Evolutionary conservation across 2,113 vertebrate species (phyloP).

Genomic region (Peromyscus californicus): DNA sequence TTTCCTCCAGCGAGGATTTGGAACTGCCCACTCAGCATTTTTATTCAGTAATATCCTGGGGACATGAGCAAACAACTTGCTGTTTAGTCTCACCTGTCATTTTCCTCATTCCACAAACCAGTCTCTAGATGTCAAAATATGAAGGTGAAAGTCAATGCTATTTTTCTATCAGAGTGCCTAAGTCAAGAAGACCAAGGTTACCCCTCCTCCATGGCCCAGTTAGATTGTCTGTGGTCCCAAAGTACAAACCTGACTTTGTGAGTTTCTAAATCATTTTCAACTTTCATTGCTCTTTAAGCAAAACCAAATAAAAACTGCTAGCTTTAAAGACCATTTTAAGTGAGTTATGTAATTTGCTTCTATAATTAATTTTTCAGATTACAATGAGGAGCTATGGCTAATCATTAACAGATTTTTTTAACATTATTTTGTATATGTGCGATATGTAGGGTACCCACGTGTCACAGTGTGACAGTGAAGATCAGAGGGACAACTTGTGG

Average conservation of each 20-base stretch:
- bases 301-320: background rate
- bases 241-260: background rate
- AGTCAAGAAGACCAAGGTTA: background rate
- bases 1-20: constrained; percentile 38
- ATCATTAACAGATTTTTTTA: background rate
- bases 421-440: background rate
- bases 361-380: background rate
- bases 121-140: constrained; percentile 61
- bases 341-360: constrained; percentile 36
- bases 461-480: background rate
- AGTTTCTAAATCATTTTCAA: constrained; percentile 45
- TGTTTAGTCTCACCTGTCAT: constrained; percentile 59
- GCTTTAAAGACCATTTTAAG: constrained; percentile 37
- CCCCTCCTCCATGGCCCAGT: background rate
- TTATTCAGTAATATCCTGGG: constrained; percentile 55
- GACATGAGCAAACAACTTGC: constrained; percentile 69
- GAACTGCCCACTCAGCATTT: constrained; percentile 58
- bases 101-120: constrained; percentile 59
- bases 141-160: constrained; percentile 59
- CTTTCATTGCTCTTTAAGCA: constrained; percentile 28
- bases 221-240: background rate
- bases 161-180: constrained; percentile 40
- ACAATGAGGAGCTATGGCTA: background rate
- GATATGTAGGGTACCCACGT: background rate
- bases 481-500: background rate